Evolutionary conservation across 2,113 vertebrate genomes (phyloP).

Genomic region (Esox niger): DNA sequence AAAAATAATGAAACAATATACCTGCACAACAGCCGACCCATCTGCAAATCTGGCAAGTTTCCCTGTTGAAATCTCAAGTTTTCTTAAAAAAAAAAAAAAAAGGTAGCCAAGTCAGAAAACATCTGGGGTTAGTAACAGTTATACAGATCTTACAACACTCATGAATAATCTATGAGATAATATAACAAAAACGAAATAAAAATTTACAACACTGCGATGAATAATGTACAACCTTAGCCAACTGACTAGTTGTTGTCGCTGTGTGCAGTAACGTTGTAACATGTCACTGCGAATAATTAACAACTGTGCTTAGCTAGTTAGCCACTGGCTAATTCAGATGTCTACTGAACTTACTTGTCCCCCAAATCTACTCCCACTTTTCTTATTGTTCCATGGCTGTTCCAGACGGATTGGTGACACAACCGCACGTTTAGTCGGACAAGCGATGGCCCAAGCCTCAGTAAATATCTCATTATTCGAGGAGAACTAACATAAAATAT

Average conservation of each 20-base stretch:
- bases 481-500: neutral
- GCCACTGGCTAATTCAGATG: neutral
- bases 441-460: conserved; percentile 34
- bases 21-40: conserved; percentile 91
- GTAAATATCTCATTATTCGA: conserved; percentile 50
- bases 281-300: neutral
- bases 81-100: conserved; percentile 67
- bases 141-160: neutral
- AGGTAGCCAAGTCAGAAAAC: neutral
- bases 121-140: neutral
- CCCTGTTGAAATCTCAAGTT: conserved; percentile 88
- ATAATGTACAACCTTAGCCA: neutral
- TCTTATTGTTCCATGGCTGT: conserved; percentile 41
- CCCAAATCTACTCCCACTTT: conserved; percentile 63
- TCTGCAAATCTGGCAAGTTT: conserved; percentile 93
- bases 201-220: neutral
- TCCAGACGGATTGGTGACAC: conserved; percentile 67
- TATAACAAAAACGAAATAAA: neutral
- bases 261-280: neutral
- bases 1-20: conserved; percentile 45
- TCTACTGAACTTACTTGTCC: conserved; percentile 68
- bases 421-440: conserved; percentile 40
- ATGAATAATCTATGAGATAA: neutral
- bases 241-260: neutral
- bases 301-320: neutral